These are phyloP conservation scores for Urocynchramus pylzowi DNA, from an alignment of 2,113 vertebrate species.

Conservation along the genomic window DNA sequence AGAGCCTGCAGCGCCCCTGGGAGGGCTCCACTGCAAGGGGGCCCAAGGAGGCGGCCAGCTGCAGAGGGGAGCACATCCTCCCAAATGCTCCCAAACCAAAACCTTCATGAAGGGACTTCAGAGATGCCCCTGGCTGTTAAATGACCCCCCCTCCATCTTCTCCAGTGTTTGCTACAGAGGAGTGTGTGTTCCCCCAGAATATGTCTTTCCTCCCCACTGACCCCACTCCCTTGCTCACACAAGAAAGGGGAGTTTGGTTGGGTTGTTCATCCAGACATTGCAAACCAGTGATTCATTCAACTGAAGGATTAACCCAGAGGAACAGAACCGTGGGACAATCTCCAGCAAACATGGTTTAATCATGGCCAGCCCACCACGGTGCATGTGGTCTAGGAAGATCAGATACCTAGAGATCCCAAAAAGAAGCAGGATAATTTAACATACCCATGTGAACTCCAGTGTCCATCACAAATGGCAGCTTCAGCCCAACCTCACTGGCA, in stretches of 20 bases:
- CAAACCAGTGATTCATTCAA: not conserved
- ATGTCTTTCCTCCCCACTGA: not conserved
- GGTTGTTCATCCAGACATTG: not conserved
- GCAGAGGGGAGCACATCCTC: not conserved
- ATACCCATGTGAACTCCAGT: not conserved
- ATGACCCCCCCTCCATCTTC: not conserved
- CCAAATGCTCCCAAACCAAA: constrained; percentile 56
- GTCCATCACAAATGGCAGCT: not conserved
- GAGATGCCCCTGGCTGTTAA: not conserved
- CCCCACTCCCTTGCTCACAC: not conserved
- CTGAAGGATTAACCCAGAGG: not conserved
- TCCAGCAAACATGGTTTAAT: not conserved
- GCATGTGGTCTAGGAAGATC: accelerated
- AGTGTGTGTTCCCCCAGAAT: not conserved
- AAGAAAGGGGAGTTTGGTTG: not conserved
- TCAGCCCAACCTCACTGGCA: not conserved
- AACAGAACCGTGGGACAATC: not conserved
- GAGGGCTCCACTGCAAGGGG: not conserved
- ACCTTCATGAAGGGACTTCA: constrained; percentile 57
- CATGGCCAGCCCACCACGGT: not conserved
- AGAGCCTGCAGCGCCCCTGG: constrained; percentile 42
- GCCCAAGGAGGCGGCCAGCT: not conserved
- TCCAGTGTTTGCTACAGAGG: not conserved
- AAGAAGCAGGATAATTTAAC: not conserved
- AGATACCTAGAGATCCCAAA: not conserved